Percentiles rank a stretch among this genome's conserved stretches.
Conservation (phyloP, 2,113 vertebrate genomes). For the Nesoenas mayeri region DNA sequence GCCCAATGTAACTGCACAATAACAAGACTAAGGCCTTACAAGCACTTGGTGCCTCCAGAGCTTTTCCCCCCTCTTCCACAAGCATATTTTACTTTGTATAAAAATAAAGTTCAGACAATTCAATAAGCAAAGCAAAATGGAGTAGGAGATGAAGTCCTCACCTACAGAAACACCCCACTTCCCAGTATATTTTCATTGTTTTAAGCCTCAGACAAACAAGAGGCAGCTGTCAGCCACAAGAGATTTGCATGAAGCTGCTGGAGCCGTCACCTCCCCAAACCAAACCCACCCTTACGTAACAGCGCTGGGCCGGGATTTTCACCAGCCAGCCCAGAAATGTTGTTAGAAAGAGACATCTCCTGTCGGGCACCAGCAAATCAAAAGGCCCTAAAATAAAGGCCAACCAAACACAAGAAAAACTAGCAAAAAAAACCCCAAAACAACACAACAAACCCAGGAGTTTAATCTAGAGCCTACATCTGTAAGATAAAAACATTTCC, state of each 20-base stretch:
- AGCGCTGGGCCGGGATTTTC: background rate
- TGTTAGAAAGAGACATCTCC: slow-evolving; percentile 1
- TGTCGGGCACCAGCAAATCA: background rate
- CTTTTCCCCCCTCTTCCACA: background rate
- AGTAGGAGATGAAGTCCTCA: fast-evolving
- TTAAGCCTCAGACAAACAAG: background rate
- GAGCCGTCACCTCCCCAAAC: background rate
- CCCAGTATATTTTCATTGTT: background rate
- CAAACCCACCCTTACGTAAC: background rate
- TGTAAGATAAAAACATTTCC: background rate
- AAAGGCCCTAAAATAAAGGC: background rate
- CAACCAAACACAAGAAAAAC: background rate
- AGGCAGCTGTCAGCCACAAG: background rate
- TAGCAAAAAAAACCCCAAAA: background rate
- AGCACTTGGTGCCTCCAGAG: background rate
- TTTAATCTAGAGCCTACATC: background rate
- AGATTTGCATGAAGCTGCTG: background rate
- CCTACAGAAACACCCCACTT: background rate
- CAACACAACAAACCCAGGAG: background rate
- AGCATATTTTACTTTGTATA: background rate
- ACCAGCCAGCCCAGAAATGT: background rate
- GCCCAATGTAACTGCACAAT: background rate
- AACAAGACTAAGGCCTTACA: background rate
- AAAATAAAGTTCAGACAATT: background rate
- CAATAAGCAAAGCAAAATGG: background rate